Base-by-base conservation (phyloP, 37 sponge, comb jelly and placozoan species). In the Ianthella basta region DNA sequence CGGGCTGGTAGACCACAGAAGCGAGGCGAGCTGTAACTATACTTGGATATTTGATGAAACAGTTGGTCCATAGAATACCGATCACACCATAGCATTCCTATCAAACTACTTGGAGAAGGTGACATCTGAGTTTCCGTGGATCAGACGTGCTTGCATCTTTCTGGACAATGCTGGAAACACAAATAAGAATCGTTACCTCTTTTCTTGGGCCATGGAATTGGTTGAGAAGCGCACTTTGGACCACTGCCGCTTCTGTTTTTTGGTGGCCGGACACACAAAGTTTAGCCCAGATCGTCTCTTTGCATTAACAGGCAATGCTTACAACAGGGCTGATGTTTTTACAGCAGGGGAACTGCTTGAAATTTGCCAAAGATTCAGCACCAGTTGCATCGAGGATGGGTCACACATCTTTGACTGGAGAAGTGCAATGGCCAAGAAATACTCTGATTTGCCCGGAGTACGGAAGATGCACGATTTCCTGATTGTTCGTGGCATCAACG, bases 201-300 rank as follows among this genome's bases (percentile, higher is more conserved):
- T 82, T 59, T 41, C 77, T 40, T 87, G 88, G 83, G 75, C 74
- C 0, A 81, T 87, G 83, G 83, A 87, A 56, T 12, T 87, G 20
- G 77, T 87, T 0, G 21, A 34, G 24, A 21, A 39, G n/a, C 33
- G 41, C n/a, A 50, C 4, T 32, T 5, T 87, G 3, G 78, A 82
- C 50, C 37, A 69, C 30, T 30, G 81, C 35, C 82, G 50, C 56
- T 33, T 87, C 18, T 60, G 78, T 60, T 87, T 87, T 55, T 55
- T 84, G 63, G 73, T 84, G 19, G 81, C 85, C 55, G 90, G 90
- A 6, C 86, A 89, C 82, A 89, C 90, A 6, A 89, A 89, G 66
- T 89, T 89, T 85, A 67, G 66, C n/a, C 82, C 81, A 80, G 90
- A 89, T 85, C 70, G 85, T 15, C 56, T 84, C 8, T 89, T 89